A percentile compares a stretch with the other conserved stretches of the same genome.
Conservation (phyloP, 2,888 invertebrate species). For the Myopa testacea region DNA sequence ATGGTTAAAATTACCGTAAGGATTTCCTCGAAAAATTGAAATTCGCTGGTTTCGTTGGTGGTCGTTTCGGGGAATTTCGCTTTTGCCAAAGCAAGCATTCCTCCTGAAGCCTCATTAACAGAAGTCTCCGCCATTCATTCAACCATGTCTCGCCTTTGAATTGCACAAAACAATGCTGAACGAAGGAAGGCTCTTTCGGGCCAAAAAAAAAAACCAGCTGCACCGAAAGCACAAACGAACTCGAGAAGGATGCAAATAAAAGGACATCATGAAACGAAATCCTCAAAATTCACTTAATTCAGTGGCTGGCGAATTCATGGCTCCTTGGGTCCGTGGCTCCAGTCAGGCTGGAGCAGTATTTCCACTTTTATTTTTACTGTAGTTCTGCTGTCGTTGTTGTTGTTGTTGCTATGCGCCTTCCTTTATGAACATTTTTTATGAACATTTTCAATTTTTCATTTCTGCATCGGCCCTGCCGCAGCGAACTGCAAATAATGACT, state of each 20-base stretch:
- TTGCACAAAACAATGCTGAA: conserved; percentile 32
- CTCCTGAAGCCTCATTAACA: conserved; percentile 34
- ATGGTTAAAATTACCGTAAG: not conserved
- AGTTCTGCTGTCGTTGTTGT: not conserved
- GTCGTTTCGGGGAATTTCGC: not conserved
- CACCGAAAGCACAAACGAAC: not conserved
- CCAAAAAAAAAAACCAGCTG: conserved; percentile 20
- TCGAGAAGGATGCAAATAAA: conserved; percentile 26
- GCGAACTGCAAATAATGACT: conserved; percentile 40
- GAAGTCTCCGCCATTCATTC: conserved; percentile 34
- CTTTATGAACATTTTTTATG: not conserved
- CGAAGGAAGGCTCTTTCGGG: conserved; percentile 2
- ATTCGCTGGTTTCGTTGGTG: not conserved
- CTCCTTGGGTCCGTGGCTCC: conserved; percentile 23
- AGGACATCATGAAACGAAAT: conserved; percentile 32
- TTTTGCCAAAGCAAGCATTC: conserved; percentile 19
- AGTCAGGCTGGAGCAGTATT: not conserved
- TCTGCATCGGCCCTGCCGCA: conserved; percentile 36
- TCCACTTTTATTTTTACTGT: not conserved
- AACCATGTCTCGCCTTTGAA: conserved; percentile 37
- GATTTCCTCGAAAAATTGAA: conserved; percentile 16
- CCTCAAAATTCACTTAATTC: conserved; percentile 36
- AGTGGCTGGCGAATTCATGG: conserved; percentile 7
- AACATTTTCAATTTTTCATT: conserved; percentile 29
- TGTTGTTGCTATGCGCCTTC: conserved; percentile 6